Percentiles rank a stretch among this genome's conserved stretches.
phyloP scores from a whole-genome alignment of 2,888 invertebrate species.

The Drosophila ochracea region DNA sequence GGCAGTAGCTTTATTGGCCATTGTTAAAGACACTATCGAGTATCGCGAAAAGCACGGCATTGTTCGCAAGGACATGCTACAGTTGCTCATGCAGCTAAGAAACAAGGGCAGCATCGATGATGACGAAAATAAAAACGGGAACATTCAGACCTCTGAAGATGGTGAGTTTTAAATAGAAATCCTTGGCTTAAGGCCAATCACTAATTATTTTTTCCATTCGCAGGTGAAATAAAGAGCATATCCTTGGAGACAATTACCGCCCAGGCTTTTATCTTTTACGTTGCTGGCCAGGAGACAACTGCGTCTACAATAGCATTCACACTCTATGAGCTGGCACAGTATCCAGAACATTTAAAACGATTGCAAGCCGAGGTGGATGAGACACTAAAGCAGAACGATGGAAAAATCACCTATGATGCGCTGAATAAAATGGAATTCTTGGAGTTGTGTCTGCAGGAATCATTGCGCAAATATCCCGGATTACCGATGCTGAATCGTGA shows the following conservation, averaged over 20 bases:
- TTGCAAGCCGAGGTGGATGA: conserved; percentile 82
- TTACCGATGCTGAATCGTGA: conserved; percentile 83
- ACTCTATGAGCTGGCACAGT: conserved; percentile 84
- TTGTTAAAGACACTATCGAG: conserved; percentile 85
- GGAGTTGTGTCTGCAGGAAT: conserved; percentile 83
- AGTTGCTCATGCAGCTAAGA: conserved; percentile 85
- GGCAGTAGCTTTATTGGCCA: conserved; percentile 80
- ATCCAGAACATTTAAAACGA: conserved; percentile 82
- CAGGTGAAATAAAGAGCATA: conserved; percentile 68
- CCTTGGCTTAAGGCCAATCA: background rate
- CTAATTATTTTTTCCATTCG: background rate
- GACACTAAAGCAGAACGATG: conserved; percentile 74
- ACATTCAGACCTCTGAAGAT: conserved; percentile 58
- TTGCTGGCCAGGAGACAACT: conserved; percentile 86
- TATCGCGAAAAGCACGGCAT: conserved; percentile 84
- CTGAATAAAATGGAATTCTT: conserved; percentile 85
- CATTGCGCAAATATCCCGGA: conserved; percentile 85
- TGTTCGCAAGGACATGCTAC: conserved; percentile 85
- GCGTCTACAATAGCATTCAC: conserved; percentile 83
- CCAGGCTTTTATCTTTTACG: conserved; percentile 84
- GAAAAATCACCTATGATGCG: conserved; percentile 81
- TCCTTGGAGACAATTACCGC: conserved; percentile 82
- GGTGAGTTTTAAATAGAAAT: conserved; percentile 43
- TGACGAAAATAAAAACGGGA: conserved; percentile 69
- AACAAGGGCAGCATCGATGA: conserved; percentile 79